phyloP scores from a whole-genome alignment of 2,888 invertebrate genomes.

The Parnassius glacialis region DNA sequence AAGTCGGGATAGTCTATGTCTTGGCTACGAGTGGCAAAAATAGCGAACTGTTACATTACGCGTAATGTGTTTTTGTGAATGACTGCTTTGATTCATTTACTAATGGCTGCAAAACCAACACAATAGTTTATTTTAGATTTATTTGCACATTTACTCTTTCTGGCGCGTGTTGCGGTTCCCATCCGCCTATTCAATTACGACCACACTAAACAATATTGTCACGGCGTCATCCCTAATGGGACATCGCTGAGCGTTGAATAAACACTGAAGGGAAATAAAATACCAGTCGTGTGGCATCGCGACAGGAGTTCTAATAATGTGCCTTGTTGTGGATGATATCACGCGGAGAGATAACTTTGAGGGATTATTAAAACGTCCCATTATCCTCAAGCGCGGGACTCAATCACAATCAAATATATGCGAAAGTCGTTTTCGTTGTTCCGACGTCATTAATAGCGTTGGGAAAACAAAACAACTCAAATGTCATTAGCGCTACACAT shows the following conservation, averaged over 20 bases:
- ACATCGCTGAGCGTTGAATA: slow-evolving; percentile 66
- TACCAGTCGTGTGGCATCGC: slow-evolving; percentile 70
- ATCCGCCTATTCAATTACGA: slow-evolving; percentile 76
- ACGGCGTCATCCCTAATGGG: slow-evolving; percentile 70
- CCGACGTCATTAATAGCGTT: slow-evolving; percentile 36
- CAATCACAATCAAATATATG: slow-evolving; percentile 34
- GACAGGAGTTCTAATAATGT: slow-evolving; percentile 68
- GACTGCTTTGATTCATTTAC: slow-evolving; percentile 56
- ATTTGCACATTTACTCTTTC: slow-evolving; percentile 58
- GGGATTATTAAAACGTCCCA: slow-evolving; percentile 55
- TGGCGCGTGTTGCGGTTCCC: slow-evolving; percentile 69
- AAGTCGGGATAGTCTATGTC: too few species aligned
- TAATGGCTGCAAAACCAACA: slow-evolving; percentile 52
- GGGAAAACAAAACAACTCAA: slow-evolving; percentile 39
- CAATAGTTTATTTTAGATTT: slow-evolving; percentile 66
- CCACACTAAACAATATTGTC: slow-evolving; percentile 67
- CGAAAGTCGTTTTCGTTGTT: slow-evolving; percentile 17
- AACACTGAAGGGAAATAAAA: slow-evolving; percentile 64
- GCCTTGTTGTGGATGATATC: slow-evolving; percentile 49
- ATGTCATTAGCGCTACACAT: slow-evolving; percentile 30
- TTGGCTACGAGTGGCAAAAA: not conserved
- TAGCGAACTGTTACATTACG: slow-evolving; percentile 40
- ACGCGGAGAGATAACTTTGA: slow-evolving; percentile 50
- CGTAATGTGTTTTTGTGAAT: slow-evolving; percentile 49
- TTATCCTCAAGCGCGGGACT: slow-evolving; percentile 46